Evolutionary conservation across 2,888 invertebrate genomes (phyloP), one percentile per base, ranked within the genome.

Genomic region (Penaeus monodon): DNA sequence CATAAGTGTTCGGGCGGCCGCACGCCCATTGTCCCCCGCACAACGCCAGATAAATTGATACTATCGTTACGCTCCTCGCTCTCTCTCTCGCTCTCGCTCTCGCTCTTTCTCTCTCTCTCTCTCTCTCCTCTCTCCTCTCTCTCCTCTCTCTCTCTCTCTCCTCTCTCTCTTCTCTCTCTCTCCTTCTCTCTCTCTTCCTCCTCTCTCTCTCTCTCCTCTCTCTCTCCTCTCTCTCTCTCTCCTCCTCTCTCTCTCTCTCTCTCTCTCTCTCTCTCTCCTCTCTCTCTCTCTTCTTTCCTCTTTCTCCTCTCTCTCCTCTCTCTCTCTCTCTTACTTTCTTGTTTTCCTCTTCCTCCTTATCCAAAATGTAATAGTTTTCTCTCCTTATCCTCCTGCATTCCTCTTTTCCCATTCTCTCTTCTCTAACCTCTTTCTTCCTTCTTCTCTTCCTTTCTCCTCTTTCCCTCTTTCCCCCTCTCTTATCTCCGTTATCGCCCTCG

Each of bases 401-500:
- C 12, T 1, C 12, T 6, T 38, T 44, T 22, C 22, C 29, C 65
- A 20, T 66, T 65, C 38, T 38, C 65, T 29, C 38, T 1, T 38
- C n/a, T 3, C 24, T 33, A 7, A 20, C 29, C 27, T 73, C 73
- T 33, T 73, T 38, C 73, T 6, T 29, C 20, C 77, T 44, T 22
- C 17, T 49, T 80, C 73, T 33, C 12, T 73, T 27, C 57, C 81
- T 73, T 49, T 12, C 49, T 49, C 49, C 70, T 70, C 24, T 38
- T 49, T n/a, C 38, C 44, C 81, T 66, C 20, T 38, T 70, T 68
- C 77, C 27, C 77, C 49, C 63, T 77, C 73, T 66, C 70, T n/a
- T 20, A 33, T 38, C 33, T 29, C 20, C 73, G 24, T 27, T 27
- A 24, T 24, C 73, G 17, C 27, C 20, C 73, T 73, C 73, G 20